Evolutionary conservation across 1,140 invertebrate genomes (phyloP).

Genomic region (Lasioglossum albipes): DNA sequence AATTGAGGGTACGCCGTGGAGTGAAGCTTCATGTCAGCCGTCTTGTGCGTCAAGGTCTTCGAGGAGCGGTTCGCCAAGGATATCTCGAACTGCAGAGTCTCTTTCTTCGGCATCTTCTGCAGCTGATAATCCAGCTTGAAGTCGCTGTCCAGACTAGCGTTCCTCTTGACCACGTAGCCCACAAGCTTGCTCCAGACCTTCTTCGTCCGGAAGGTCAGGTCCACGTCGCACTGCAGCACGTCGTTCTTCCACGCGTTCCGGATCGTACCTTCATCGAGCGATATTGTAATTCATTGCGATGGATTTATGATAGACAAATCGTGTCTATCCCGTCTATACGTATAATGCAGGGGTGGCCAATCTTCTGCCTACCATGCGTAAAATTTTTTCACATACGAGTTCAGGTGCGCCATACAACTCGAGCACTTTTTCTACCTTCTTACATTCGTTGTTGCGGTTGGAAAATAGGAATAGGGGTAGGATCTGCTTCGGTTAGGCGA

Average conservation of each 20-base stretch:
- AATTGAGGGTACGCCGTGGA: slow-evolving; percentile 88
- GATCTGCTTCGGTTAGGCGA: no score
- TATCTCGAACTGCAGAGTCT: slow-evolving; percentile 85
- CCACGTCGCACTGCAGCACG: slow-evolving; percentile 85
- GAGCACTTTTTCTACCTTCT: no score
- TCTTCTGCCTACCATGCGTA: no score
- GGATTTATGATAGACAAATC: no score
- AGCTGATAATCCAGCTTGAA: slow-evolving; percentile 86
- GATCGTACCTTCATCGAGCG: slow-evolving; percentile 69
- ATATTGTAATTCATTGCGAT: no score
- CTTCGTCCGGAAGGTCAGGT: slow-evolving; percentile 85
- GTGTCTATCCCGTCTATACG: no score
- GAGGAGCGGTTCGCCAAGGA: slow-evolving; percentile 84
- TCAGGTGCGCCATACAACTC: no score
- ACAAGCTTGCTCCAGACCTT: slow-evolving; percentile 83
- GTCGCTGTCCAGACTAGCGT: slow-evolving; percentile 81
- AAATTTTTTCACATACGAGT: no score
- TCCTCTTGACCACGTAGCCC: slow-evolving; percentile 84
- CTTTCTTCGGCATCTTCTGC: slow-evolving; percentile 82
- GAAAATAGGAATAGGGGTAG: no score
- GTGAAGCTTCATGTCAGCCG: slow-evolving; percentile 84
- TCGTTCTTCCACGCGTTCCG: slow-evolving; percentile 84
- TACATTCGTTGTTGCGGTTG: no score
- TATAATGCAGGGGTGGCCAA: no score
- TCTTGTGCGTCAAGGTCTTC: slow-evolving; percentile 82